Evolutionary conservation across 2,888 invertebrate genomes (phyloP), one percentile per base, ranked within the genome.

Genomic region (Dicranocentrus wangi): DNA sequence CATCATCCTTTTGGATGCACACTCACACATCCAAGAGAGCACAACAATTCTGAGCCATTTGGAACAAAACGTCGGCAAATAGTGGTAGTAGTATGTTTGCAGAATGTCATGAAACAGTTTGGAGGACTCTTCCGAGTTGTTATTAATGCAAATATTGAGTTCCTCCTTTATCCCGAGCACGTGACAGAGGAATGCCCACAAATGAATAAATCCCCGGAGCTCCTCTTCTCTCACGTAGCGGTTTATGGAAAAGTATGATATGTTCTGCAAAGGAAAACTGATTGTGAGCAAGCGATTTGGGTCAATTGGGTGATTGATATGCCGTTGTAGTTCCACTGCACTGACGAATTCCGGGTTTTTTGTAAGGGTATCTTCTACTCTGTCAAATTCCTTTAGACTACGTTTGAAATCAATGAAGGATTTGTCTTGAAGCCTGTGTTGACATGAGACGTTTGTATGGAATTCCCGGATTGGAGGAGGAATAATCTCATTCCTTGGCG

Each of bases 231-330:
- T 27, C 15, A 68, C 63, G 2, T 42, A 86, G 82, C 21, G 68
- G 68, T 8, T 28, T 25, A 3, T 92, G 91, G 68, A 91, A 91
- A 5, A 94, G 87, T 0, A 94, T 88, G 0, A 92, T 90, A 85
- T 93, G 92, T 0, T 95, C 96, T 87, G 96, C 91, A 88, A 97
- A 97, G 1, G 95, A 96, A 88, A 94, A 95, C 89, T n/a, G n/a
- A n/a, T n/a, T n/a, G n/a, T 95, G 95, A 0, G 96, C 95, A 13
- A 96, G 88, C 0, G 93, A n/a, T 93, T 91, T 97, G 92, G 88
- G 96, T 95, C 84, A 93, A 91, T 88, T 97, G 97, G 0, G 93
- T 92, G 39, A 79, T 71, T n/a, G n/a, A n/a, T n/a, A n/a, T n/a
- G n/a, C n/a, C n/a, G n/a, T n/a, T n/a, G n/a, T n/a, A n/a, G n/a